Conservation (phyloP, 1,140 invertebrate species). For the Drosophila gunungcola region DNA sequence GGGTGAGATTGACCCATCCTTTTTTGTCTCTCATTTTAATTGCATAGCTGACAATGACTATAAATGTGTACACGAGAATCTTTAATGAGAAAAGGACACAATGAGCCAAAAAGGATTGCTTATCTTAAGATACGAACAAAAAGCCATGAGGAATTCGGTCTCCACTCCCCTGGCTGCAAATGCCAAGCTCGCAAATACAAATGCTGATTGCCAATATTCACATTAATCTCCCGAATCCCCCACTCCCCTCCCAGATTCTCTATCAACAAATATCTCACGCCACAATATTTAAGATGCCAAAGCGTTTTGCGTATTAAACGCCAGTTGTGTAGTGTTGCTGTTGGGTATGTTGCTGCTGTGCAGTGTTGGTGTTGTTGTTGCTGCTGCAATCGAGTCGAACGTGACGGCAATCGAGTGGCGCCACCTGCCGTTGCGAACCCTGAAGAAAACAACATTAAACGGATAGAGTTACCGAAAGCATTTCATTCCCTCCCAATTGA, state of each 20-base stretch:
- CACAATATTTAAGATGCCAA: constrained; percentile 82
- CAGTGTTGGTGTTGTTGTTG: constrained; percentile 13
- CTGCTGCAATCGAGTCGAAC: constrained; percentile 49
- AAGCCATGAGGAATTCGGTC: constrained; percentile 25
- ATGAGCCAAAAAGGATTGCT: constrained; percentile 14
- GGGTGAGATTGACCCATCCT: background rate
- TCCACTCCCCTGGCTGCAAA: constrained; percentile 54
- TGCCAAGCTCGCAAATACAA: constrained; percentile 75
- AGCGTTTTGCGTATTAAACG: constrained; percentile 81
- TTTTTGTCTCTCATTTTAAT: background rate
- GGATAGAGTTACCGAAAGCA: constrained; percentile 27
- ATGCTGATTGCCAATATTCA: constrained; percentile 79
- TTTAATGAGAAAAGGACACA: constrained; percentile 18
- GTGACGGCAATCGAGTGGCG: constrained; percentile 74
- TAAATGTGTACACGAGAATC: constrained; percentile 8
- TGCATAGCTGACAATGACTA: no score
- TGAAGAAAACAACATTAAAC: constrained; percentile 2
- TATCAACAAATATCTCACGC: constrained; percentile 62
- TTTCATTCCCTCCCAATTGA: constrained; percentile 10
- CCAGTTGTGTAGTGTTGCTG: constrained; percentile 20
- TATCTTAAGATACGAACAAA: constrained; percentile 18
- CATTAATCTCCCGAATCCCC: constrained; percentile 63
- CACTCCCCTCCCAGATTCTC: constrained; percentile 25
- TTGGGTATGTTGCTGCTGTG: constrained; percentile 8
- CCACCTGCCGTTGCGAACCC: constrained; percentile 57